Base-by-base conservation (phyloP, 2,797 vertebrate genomes). In the Characodon lateralis region DNA sequence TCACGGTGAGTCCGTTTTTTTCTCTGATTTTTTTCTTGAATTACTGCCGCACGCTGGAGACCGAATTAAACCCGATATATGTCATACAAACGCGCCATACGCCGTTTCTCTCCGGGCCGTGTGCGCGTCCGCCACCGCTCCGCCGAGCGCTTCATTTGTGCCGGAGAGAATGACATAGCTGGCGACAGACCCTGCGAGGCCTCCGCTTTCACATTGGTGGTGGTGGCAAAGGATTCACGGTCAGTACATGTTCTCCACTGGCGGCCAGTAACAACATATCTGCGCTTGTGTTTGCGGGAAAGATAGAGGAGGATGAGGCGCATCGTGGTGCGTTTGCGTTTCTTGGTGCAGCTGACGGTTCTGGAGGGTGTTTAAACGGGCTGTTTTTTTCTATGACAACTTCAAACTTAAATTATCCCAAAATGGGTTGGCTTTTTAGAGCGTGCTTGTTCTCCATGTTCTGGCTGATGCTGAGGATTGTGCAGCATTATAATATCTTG, bases 391-490 rank as follows among this genome's bases (percentile, higher is more conserved):
- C 26, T n/a, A 80, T 71, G 63, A 80, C 77, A 87, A 85, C 84
- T 85, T 83, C 71, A 46, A 79, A 84, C 56, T 35, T 77, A 71
- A 72, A 82, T 73, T 74, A 28, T 55, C n/a, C 63, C 68, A 26
- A 16, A 69, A 69, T 55, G 10, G 50, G 51, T 61, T 71, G 24
- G 56, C 16, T 41, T 24, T 65, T 10, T 72, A 14, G 28, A 66
- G 14, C 72, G 1, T 31, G n/a, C 31, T 41, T 43, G 12, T 35
- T 70, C 41, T 70, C 71, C 79, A 58, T 86, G 66, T 76, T 24
- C 71, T 75, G 78, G 53, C 79, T 89, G 90, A 90, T 95, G 94
- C 92, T 92, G 86, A 92, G 94, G 95, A 95, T 95, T 95, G 95
- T 92, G 85, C 84, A 84, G 83, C 83, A 78, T 24, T 22, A 82